Evolutionary conservation across 2,888 invertebrate species (phyloP).

Genomic region (Ethmia dodecea): DNA sequence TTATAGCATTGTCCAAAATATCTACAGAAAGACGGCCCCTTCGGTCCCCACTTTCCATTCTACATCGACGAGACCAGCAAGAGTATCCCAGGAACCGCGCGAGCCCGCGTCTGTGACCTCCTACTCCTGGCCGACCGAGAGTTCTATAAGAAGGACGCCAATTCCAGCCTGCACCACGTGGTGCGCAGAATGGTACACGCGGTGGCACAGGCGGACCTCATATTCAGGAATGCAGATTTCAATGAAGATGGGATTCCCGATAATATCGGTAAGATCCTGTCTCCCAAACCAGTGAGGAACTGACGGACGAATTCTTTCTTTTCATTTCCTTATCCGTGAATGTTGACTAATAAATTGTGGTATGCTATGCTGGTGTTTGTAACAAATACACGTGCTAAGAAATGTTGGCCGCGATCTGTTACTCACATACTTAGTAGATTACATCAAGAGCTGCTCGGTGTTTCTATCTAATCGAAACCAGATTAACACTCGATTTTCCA

Average conservation of each 20-base stretch:
- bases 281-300: no score
- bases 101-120: conserved; percentile 62
- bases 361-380: neutral
- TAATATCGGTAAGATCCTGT: conserved; percentile 54
- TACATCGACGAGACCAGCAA: conserved; percentile 36
- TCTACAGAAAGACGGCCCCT: conserved; percentile 1
- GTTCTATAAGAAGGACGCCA: conserved; percentile 62
- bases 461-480: no score
- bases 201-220: conserved; percentile 69
- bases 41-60: conserved; percentile 37
- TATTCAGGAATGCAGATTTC: conserved; percentile 74
- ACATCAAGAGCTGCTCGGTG: no score
- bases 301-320: neutral
- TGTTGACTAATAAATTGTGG: neutral
- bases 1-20: no score
- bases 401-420: no score
- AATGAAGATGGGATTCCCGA: conserved; percentile 72
- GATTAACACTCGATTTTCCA: conserved; percentile 16
- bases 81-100: conserved; percentile 35
- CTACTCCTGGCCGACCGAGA: conserved; percentile 67
- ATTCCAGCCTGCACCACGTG: conserved; percentile 58
- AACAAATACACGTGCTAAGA: neutral
- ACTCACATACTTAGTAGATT: no score
- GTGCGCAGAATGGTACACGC: conserved; percentile 65
- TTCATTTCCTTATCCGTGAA: neutral